Percentiles rank a stretch among this genome's conserved stretches.
Evolutionary conservation across 2,113 vertebrate species (phyloP).

Genomic region (Spea bombifrons): DNA sequence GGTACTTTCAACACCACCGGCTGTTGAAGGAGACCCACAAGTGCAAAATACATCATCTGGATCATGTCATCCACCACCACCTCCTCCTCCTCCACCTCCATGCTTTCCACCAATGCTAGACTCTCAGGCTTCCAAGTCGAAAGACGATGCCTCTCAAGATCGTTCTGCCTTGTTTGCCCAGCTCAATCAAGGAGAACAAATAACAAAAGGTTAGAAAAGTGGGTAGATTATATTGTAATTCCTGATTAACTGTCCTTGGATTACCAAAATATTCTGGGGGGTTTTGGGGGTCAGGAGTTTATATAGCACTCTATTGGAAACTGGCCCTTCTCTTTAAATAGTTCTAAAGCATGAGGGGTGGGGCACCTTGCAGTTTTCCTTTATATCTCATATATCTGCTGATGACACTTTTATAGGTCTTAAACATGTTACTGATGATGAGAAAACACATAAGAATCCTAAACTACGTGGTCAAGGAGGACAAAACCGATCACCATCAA

Average conservation of each 20-base stretch:
- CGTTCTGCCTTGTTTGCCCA: slow-evolving; percentile 87
- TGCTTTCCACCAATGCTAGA: slow-evolving; percentile 74
- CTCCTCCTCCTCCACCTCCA: slow-evolving; percentile 71
- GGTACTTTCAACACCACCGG: slow-evolving; percentile 55
- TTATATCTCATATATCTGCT: not conserved
- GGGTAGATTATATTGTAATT: too few species aligned
- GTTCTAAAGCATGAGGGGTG: too few species aligned
- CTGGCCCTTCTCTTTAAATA: too few species aligned
- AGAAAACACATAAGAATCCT: slow-evolving; percentile 92
- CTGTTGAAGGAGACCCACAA: slow-evolving; percentile 23
- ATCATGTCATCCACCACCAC: slow-evolving; percentile 43
- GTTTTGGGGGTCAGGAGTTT: too few species aligned
- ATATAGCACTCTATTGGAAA: too few species aligned
- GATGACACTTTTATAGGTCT: slow-evolving; percentile 67
- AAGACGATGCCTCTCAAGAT: slow-evolving; percentile 60
- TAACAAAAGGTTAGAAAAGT: slow-evolving; percentile 80
- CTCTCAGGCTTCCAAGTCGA: slow-evolving; percentile 54
- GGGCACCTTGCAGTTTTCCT: too few species aligned
- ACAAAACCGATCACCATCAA: slow-evolving; percentile 63
- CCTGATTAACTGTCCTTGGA: too few species aligned
- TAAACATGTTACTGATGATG: slow-evolving; percentile 83
- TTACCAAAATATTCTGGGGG: too few species aligned
- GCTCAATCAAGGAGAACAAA: slow-evolving; percentile 90
- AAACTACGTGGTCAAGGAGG: slow-evolving; percentile 70
- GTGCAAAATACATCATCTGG: not conserved